Evolutionary conservation across 1,140 invertebrate species (phyloP), one percentile per base, ranked within the genome.

Genomic region (Drosophila nikananu): DNA sequence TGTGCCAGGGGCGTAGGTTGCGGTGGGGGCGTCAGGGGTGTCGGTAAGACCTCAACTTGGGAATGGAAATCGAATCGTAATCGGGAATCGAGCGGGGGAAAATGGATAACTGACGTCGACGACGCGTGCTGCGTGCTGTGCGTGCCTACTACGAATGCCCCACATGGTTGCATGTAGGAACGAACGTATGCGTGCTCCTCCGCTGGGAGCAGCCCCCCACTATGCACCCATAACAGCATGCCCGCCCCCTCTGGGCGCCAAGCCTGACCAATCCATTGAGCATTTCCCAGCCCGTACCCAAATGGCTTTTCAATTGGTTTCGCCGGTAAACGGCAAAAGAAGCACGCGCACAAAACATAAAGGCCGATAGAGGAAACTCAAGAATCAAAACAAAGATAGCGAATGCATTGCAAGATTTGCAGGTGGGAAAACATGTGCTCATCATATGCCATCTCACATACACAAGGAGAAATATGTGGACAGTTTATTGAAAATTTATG

Each of bases 291-390:
- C 25, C 51, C 54, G 44, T 60, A 73, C 62, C 81, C 84, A 87
- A 87, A 87, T 87, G 74, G 81, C 73, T 87, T 87, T 89, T 87
- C 83, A 87, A 87, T 87, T 87, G 83, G 77, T 72, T 68, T 72
- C 46, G 79, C 86, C 84, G 84, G 81, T 81, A 78, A 86, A 75
- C 63, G 67, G 61, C 61, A 83, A 83, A 75, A 73, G 58, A 78
- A 83, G 77, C 80, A 59, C 60, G 75, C 58, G 70, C 54, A 66
- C 84, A 87, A 87, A 87, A 73, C 86, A 78, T 78, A 89, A 90
- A 72, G 75, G 84, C 73, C 52, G 86, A 72, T 84, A 71, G 71
- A 73, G 71, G 71, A 87, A 87, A 62, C 77, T 77, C 77, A 71
- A 78, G 82, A 87, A 87, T 87, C 83, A 87, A 87, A 87, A 87